Evolutionary conservation across 2,113 vertebrate genomes (phyloP).

Genomic region (Neotoma lepida): DNA sequence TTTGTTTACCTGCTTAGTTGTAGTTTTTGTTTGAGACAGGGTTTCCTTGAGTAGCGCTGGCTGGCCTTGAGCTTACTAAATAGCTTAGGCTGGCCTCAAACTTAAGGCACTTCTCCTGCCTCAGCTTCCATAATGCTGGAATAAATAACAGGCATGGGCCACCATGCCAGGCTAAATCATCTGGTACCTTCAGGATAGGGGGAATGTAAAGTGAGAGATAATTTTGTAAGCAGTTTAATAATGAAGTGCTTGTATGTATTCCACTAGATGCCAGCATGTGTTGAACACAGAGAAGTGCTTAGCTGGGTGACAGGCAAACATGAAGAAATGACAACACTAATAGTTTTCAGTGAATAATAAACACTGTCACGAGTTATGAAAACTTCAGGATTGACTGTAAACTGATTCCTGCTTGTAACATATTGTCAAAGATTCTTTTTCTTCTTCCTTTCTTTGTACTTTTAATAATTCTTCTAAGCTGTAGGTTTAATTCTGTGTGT

Average conservation of each 20-base stretch:
- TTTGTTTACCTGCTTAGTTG: neutral
- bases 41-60: neutral
- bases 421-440: neutral
- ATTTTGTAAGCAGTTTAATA: constrained; percentile 6
- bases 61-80: neutral
- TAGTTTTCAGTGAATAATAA: constrained; percentile 28
- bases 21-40: neutral
- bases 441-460: neutral
- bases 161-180: neutral
- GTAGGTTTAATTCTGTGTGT: neutral
- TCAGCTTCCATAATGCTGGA: neutral
- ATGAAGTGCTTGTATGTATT: neutral
- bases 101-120: neutral
- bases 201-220: neutral
- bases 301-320: neutral
- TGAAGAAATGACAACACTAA: neutral
- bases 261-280: neutral
- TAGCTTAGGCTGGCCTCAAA: neutral
- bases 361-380: neutral
- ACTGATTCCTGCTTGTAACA: neutral
- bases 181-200: neutral
- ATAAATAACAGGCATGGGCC: neutral
- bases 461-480: neutral
- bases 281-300: neutral
- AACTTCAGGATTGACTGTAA: neutral